Evolutionary conservation across 2,113 vertebrate genomes (phyloP).

Genomic region (Aldabrachelys gigantea): DNA sequence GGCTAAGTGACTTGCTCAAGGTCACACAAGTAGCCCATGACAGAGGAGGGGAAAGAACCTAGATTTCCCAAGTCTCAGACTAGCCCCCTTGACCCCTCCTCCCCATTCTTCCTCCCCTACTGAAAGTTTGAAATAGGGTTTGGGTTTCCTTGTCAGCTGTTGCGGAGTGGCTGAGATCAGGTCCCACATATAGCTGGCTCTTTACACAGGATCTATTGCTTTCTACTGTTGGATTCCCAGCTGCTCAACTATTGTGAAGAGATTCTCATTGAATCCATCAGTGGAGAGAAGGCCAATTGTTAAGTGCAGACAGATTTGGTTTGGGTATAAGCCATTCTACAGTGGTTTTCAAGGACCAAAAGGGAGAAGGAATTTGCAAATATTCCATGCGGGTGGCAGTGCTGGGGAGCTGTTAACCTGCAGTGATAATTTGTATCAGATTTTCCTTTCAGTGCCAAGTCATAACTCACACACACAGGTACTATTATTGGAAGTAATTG

Average conservation of each 20-base stretch:
- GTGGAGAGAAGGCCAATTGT: background rate
- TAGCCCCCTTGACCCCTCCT: background rate
- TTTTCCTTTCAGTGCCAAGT: background rate
- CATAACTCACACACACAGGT: background rate
- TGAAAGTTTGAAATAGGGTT: background rate
- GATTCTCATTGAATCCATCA: background rate
- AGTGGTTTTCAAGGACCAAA: background rate
- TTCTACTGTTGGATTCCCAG: too few relatives aligned
- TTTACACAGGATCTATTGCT: background rate
- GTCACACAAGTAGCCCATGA: background rate
- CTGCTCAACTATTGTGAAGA: background rate
- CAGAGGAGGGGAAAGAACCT: background rate
- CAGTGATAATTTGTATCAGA: background rate
- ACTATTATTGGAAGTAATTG: background rate
- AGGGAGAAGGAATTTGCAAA: background rate
- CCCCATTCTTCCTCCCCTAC: background rate
- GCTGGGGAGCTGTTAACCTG: background rate
- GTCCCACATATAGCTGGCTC: background rate
- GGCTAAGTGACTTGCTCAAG: background rate
- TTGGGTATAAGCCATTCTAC: background rate
- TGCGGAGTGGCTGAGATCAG: background rate
- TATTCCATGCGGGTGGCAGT: too few relatives aligned
- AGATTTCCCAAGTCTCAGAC: background rate
- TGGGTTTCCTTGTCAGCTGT: background rate
- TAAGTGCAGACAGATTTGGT: background rate